Evolutionary conservation across 2,888 invertebrate genomes (phyloP), one percentile per base, ranked within the genome.

Genomic region (Bursaphelenchus okinawaensis): DNA sequence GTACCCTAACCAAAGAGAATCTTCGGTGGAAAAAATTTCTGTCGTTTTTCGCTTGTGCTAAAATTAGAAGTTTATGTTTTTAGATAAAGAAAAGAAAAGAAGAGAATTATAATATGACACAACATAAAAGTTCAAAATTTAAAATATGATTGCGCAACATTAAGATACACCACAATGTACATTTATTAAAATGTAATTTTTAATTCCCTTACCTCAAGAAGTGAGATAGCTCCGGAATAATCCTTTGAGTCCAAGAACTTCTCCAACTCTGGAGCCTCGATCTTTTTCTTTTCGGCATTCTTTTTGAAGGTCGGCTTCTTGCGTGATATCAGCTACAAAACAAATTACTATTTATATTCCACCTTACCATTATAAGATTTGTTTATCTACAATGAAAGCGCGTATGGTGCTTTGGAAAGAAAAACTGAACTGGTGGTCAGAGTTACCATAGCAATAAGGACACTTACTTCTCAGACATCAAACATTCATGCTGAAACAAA

Each of bases 211-310:
- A 92, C 93, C 87, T 95, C 94, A 6, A 96, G 85, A 76, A 93
- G 87, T 0, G 95, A 93, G 22, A 93, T 87, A 0, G 93, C 94
- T 8, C 96, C 98, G 0, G 90, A 90, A 83, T 95, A 98, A 84
- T 98, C 98, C 55, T 95, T 87, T 77, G 89, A 89, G 23, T 89
- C 84, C 20, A 98, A 85, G 82, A 92, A 95, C 77, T 94, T 93
- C 80, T 93, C 92, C 16, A 96, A 86, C 70, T 90, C 90, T 0
- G 91, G 86, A 28, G 86, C 68, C 69, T 83, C 81, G 55, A 85
- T 84, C 57, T 70, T 72, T 69, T 69, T 70, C 20, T 56, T 61
- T 31, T 62, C 60, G 54, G 64, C 61, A 22, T 68, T 68, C 52
- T 72, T 74, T 27, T 68, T 68, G 22, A 67, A 63, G 12, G 68